Evolutionary conservation across 2,113 vertebrate species (phyloP), one percentile per base, ranked within the genome.

Genomic region (Illadopsis cleaveri): DNA sequence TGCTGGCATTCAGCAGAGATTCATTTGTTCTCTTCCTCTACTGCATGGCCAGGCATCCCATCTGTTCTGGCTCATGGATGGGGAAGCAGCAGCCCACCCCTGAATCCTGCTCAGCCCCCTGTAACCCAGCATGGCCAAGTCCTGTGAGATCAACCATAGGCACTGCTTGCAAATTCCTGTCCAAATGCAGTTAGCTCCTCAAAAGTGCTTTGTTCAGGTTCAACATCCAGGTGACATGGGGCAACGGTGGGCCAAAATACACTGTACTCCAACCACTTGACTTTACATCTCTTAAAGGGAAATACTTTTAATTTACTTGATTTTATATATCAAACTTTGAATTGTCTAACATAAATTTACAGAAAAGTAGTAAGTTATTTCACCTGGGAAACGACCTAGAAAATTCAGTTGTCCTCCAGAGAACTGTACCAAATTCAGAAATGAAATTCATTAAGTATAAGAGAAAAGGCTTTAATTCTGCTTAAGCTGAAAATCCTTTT

Each of bases 361-460:
- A 79, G 76, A 83, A 70, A 91, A 96, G 53, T 54, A 86, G 0
- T 71, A 72, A 80, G 44, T 53, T 91, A 94, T 89, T 86, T 93
- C 94, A 91, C 45, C 58, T 88, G 96, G 89, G 91, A 89, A 96
- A 80, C 3, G 33, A 88, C 96, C 96, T 94, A 90, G 84, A 96
- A 97, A 95, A 80, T 76, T 66, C 75, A 94, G 16, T 16, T 82
- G 80, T 79, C 61, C 96, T 95, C 90, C 73, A 81, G 70, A 92
- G 96, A 89, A 35, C 48, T 71, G 72, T 94, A 70, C 81, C 70
- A 58, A 93, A 94, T 86, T 61, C 47, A 13, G 84, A 96, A 62
- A 77, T 61, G 0, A 89, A 94, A 91, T 82, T 92, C 51, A 89
- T 92, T 80, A 93, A 65, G 35, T 33, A 1, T 76, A 35, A 82